Evolutionary conservation across 2,888 invertebrate genomes (phyloP).

Genomic region (Ptychoptera albimana): DNA sequence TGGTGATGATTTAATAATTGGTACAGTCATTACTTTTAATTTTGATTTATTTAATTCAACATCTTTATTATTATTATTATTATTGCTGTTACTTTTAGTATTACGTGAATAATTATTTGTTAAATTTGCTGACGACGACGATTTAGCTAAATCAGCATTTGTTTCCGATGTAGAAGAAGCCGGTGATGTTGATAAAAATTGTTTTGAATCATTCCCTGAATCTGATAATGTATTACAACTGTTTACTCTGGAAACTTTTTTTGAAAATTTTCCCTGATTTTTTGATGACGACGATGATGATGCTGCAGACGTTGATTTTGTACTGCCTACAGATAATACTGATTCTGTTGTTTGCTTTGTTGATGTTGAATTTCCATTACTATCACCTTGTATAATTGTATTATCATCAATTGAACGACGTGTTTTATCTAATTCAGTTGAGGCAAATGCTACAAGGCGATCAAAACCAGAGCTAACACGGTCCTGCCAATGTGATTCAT

Average conservation of each 20-base stretch:
- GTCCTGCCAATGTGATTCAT: constrained; percentile 83
- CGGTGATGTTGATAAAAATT: constrained; percentile 29
- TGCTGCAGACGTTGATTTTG: constrained; percentile 15
- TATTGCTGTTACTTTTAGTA: no score
- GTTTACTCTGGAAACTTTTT: background rate
- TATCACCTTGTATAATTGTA: background rate
- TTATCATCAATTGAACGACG: constrained; percentile 62
- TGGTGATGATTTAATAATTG: constrained; percentile 30
- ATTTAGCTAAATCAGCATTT: no score
- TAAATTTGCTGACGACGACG: constrained; percentile 27
- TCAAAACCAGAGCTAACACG: constrained; percentile 88
- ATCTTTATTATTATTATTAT: background rate
- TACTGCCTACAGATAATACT: background rate
- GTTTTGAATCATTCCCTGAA: constrained; percentile 40
- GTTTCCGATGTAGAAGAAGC: constrained; percentile 16
- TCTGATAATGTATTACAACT: constrained; percentile 77
- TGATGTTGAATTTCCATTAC: no score
- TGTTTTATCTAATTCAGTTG: constrained; percentile 76
- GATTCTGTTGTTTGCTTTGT: background rate
- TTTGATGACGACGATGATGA: constrained; percentile 17
- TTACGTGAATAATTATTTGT: constrained; percentile 18
- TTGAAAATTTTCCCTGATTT: no score
- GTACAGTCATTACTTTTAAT: constrained; percentile 26
- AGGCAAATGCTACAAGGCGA: constrained; percentile 82
- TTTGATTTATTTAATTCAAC: background rate